Percentiles rank a stretch among this genome's conserved stretches.
These are phyloP conservation scores for Oxyruncus cristatus DNA, from an alignment of 2,113 vertebrate genomes.

Conservation along the genomic window DNA sequence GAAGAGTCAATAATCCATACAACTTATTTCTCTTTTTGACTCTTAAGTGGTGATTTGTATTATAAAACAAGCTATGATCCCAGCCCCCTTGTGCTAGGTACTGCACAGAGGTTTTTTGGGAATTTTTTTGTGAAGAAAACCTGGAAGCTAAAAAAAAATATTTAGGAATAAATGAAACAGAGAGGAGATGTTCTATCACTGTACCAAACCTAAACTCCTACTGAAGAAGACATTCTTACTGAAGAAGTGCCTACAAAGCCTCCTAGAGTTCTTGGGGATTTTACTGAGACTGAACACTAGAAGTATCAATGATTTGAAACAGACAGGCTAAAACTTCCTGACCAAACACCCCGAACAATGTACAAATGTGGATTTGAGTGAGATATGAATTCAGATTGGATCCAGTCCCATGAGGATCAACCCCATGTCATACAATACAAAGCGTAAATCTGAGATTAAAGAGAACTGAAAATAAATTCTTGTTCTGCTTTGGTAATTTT, in stretches of 20 bases:
- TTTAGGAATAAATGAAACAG: neutral
- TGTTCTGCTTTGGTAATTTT: slow-evolving; percentile 28
- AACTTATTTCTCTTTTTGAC: neutral
- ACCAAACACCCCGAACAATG: neutral
- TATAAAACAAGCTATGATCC: neutral
- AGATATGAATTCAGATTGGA: slow-evolving; percentile 1
- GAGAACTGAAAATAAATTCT: neutral
- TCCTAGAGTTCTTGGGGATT: neutral
- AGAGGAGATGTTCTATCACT: neutral
- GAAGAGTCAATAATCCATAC: neutral
- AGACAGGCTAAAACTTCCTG: neutral
- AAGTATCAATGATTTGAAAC: neutral
- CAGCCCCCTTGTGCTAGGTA: neutral
- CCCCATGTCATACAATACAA: neutral
- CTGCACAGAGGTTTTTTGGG: neutral
- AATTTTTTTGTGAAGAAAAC: neutral
- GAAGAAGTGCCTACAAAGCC: neutral
- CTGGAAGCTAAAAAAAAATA: neutral
- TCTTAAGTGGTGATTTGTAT: neutral
- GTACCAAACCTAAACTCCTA: neutral
- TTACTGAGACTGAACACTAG: neutral
- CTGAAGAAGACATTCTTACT: neutral
- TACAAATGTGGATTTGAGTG: neutral
- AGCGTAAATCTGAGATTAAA: neutral
- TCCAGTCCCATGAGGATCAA: neutral